A percentile compares a stretch with the other conserved stretches of the same genome.
Conservation (phyloP, 2,888 invertebrate species). For the Myopa testacea region DNA sequence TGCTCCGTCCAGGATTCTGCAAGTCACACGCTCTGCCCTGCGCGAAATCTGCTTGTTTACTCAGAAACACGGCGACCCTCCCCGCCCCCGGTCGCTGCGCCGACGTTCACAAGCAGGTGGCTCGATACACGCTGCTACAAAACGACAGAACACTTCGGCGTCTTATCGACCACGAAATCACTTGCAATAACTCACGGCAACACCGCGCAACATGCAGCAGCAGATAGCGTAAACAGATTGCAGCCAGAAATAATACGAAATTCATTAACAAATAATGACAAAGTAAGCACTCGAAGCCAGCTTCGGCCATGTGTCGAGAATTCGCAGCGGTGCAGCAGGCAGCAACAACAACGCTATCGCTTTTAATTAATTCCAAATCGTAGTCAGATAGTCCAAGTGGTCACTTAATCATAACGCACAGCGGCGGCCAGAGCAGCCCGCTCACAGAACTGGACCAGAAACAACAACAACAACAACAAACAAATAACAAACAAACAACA, state of each 20-base stretch:
- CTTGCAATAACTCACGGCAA: slow-evolving; percentile 6
- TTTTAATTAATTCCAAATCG: slow-evolving; percentile 30
- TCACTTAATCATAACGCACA: slow-evolving; percentile 34
- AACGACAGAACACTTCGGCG: slow-evolving; percentile 6
- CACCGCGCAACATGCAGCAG: background rate
- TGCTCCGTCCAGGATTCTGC: too few species aligned
- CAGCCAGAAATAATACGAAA: background rate
- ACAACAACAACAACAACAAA: background rate
- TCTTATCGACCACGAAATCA: slow-evolving; percentile 6
- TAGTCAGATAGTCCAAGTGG: slow-evolving; percentile 20
- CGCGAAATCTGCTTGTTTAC: too few species aligned
- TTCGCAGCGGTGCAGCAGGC: background rate
- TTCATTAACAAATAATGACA: background rate
- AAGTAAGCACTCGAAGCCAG: background rate
- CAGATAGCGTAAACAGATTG: background rate
- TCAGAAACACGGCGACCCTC: too few species aligned
- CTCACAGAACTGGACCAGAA: background rate
- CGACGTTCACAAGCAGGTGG: slow-evolving; percentile 15
- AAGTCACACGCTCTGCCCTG: background rate
- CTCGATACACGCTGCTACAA: slow-evolving; percentile 11
- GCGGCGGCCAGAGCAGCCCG: slow-evolving; percentile 5
- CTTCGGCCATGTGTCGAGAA: too few species aligned
- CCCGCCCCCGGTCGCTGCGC: slow-evolving; percentile 3
- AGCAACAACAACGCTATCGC: slow-evolving; percentile 11
- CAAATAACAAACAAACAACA: background rate